Evolutionary conservation across 2,797 vertebrate genomes (phyloP).

Genomic region (Gambelia wislizenii): DNA sequence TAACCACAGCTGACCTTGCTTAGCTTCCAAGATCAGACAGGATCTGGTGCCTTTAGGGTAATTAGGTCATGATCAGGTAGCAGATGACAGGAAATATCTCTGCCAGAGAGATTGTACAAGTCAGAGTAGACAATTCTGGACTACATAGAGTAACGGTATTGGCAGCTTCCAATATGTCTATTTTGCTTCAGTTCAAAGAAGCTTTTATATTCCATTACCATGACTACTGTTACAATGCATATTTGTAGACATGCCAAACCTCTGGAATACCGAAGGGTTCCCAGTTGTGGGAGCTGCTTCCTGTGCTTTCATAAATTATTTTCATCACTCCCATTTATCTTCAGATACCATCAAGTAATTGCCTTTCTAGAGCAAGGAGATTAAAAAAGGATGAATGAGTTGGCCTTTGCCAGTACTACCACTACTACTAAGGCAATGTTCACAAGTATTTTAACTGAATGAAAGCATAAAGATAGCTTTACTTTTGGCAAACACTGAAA

Average conservation of each 20-base stretch:
- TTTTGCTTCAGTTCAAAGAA: conserved; percentile 3
- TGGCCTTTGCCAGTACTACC: background rate
- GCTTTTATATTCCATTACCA: background rate
- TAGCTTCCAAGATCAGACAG: too few species aligned
- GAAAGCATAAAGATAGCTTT: background rate
- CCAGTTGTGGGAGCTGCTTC: conserved; percentile 2
- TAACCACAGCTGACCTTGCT: too few species aligned
- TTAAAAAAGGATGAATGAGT: conserved; percentile 9
- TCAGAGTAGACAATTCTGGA: background rate
- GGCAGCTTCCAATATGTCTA: background rate
- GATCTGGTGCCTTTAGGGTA: too few species aligned
- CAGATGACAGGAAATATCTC: background rate
- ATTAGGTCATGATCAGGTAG: background rate
- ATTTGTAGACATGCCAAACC: background rate
- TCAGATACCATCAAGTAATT: conserved; percentile 21
- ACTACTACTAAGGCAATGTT: background rate
- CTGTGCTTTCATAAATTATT: conserved; percentile 13
- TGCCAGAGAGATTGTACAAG: background rate
- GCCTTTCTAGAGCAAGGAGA: conserved; percentile 16
- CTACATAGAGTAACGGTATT: background rate
- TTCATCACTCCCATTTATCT: conserved; percentile 20
- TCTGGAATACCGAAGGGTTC: conserved; percentile 19
- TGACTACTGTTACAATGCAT: conserved; percentile 21
- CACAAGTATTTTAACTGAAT: background rate
- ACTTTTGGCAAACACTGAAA: conserved; percentile 13